phyloP scores from a whole-genome alignment of 2,888 invertebrate genomes.

The Prosapia bicincta region DNA sequence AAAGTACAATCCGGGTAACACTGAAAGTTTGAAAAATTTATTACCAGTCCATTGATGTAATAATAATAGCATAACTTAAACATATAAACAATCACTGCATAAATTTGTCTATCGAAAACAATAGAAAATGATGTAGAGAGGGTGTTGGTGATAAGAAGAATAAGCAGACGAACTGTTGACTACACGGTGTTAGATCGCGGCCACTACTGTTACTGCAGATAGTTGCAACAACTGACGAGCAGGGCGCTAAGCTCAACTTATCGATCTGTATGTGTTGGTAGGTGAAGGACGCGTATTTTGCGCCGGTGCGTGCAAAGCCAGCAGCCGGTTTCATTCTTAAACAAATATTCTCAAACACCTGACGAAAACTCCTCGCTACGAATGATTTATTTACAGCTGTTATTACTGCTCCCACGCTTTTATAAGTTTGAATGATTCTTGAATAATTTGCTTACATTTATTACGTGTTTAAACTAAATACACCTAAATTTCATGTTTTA shows the following conservation, averaged over 20 bases:
- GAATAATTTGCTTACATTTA: no score
- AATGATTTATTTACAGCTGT: no score
- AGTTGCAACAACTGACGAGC: not conserved
- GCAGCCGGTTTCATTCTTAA: not conserved
- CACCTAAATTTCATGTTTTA: no score
- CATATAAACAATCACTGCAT: not conserved
- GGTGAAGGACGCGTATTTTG: not conserved
- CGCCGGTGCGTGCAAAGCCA: not conserved
- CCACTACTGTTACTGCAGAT: not conserved
- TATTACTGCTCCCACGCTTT: no score
- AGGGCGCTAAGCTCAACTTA: not conserved
- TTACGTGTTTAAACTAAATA: no score
- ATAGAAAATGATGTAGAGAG: not conserved
- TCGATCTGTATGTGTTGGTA: not conserved
- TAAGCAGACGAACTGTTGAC: not conserved
- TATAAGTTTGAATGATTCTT: no score
- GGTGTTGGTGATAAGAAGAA: not conserved
- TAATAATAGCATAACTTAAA: not conserved
- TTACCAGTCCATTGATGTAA: not conserved
- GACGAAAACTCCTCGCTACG: no score
- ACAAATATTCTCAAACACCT: not conserved
- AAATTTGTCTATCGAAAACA: not conserved
- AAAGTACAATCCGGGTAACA: not conserved
- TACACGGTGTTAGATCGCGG: not conserved
- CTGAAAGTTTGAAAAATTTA: not conserved